phyloP scores from a whole-genome alignment of 2,888 invertebrate species.

The Drosophila pegasa region DNA sequence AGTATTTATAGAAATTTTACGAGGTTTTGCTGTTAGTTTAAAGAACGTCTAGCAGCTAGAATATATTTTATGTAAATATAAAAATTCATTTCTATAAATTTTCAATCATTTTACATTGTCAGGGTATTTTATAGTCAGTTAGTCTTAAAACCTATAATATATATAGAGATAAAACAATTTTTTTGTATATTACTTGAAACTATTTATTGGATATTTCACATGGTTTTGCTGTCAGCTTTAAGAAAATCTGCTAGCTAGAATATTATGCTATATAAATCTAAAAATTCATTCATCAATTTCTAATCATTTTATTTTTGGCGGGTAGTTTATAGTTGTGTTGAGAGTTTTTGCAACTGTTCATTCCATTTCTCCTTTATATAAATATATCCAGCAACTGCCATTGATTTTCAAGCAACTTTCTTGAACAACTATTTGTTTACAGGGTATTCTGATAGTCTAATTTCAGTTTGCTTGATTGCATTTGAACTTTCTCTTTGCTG shows the following conservation, averaged over 20 bases:
- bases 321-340: not conserved
- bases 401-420: not conserved
- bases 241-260: too few species aligned
- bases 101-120: not conserved
- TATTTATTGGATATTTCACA: not conserved
- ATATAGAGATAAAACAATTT: not conserved
- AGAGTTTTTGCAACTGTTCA: not conserved
- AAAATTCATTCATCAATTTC: too few species aligned
- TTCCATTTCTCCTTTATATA: not conserved
- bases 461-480: conserved; percentile 34
- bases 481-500: conserved; percentile 52
- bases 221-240: too few species aligned
- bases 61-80: too few species aligned
- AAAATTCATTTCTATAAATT: too few species aligned
- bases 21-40: too few species aligned
- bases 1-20: not conserved
- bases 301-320: not conserved
- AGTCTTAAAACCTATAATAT: not conserved
- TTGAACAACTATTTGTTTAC: not conserved
- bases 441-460: conserved; percentile 37
- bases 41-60: too few species aligned
- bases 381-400: not conserved
- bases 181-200: not conserved
- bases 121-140: not conserved
- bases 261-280: too few species aligned